Base-by-base conservation (phyloP, 2,797 vertebrate genomes). In the Syngnathus acus region DNA sequence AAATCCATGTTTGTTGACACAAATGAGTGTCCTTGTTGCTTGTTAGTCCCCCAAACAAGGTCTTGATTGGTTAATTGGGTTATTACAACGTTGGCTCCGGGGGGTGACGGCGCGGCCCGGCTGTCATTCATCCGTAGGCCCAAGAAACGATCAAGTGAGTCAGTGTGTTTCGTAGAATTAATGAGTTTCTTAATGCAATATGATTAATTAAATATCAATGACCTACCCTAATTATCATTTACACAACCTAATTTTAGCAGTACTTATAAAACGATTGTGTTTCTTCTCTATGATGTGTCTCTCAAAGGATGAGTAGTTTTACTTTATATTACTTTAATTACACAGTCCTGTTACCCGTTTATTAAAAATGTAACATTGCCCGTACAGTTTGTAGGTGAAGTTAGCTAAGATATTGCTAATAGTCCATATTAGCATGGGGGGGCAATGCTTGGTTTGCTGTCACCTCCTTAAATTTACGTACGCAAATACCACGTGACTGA, bases 41-140 rank as follows among this genome's bases (percentile, higher is more conserved):
- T 82, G 74, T 91, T 92, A 90, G 69, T 63, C 72, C 71, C 78
- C 79, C 78, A 88, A 90, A 92, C 66, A 51, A 91, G 87, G 77
- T 72, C 83, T 87, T 91, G 90, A 92, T 92, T 86, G 87, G 87
- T 89, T 90, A 92, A 92, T 91, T 90, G 89, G 83, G 86, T 86
- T 87, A 86, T 90, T 89, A 89, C 62, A 68, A 73, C 79, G 69
- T 87, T 86, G 72, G 83, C 84, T 88, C 86, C 88, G 88, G 70
- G 75, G 86, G 85, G 82, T 72, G 80, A 14, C 40, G 0, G 69
- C 76, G 85, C 79, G 80, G 84, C 83, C 80, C 78, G 80, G 84
- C 84, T 87, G 87, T 88, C 88, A 86, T 87, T 90, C 86, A 87
- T 79, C 16, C 16, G 14, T 14, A 8, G 16, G 10, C 72, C 23